Percentiles rank a stretch among this genome's conserved stretches.
phyloP scores from a whole-genome alignment of 1,140 invertebrate species.

The Papilio xuthus region DNA sequence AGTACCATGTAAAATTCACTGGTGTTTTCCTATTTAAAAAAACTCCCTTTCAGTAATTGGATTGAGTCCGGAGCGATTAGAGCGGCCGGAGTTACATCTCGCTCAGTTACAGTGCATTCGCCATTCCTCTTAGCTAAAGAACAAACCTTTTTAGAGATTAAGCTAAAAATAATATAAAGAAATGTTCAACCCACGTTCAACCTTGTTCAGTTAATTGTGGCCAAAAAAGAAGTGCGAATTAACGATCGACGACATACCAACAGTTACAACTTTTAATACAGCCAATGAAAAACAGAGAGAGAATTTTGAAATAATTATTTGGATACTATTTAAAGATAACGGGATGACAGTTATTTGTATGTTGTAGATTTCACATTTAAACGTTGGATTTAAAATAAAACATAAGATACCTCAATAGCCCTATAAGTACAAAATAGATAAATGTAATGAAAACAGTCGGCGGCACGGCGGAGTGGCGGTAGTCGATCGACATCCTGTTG shows the following conservation, averaged over 20 bases:
- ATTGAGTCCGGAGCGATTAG: constrained; percentile 59
- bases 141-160: constrained; percentile 9
- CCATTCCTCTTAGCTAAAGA: background rate
- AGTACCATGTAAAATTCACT: constrained; percentile 4
- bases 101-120: background rate
- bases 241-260: too few relatives aligned
- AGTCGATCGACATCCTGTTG: constrained; percentile 35
- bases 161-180: constrained; percentile 2
- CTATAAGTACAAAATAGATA: constrained; percentile 22
- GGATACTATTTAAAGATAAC: too few relatives aligned
- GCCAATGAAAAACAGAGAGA: too few relatives aligned
- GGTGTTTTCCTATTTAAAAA: constrained; percentile 41
- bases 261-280: too few relatives aligned
- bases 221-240: background rate
- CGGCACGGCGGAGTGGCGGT: constrained; percentile 5
- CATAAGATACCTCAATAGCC: constrained; percentile 5
- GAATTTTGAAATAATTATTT: too few relatives aligned
- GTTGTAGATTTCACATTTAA: background rate
- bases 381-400: background rate
- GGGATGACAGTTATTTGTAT: too few relatives aligned
- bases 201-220: background rate
- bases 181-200: background rate
- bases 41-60: constrained; percentile 58
- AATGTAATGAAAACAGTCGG: constrained; percentile 22
- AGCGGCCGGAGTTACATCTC: constrained; percentile 31